These are phyloP conservation scores for Agapornis roseicollis DNA, from an alignment of 2,113 vertebrate genomes.

Conservation along the genomic window DNA sequence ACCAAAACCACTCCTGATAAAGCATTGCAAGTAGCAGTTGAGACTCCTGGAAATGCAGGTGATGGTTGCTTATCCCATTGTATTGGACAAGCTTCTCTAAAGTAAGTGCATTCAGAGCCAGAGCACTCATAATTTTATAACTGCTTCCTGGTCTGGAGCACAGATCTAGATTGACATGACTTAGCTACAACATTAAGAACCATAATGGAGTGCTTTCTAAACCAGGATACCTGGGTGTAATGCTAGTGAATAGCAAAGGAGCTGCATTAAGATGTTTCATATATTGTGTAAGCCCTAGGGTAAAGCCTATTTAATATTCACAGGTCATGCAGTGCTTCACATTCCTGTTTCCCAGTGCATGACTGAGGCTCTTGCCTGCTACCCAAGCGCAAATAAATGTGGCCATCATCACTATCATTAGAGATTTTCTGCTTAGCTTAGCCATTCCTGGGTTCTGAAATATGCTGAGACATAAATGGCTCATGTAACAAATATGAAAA, in stretches of 20 bases:
- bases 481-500: rapidly evolving
- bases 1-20: not conserved
- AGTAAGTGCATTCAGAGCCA: not conserved
- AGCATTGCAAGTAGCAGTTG: not conserved
- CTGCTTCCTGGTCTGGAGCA: not conserved
- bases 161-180: not conserved
- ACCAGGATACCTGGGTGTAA: not conserved
- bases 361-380: not conserved
- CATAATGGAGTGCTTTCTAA: not conserved
- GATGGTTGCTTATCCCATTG: not conserved
- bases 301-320: not conserved
- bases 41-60: not conserved
- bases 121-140: not conserved
- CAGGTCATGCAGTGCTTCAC: not conserved
- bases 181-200: not conserved
- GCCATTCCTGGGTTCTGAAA: not conserved
- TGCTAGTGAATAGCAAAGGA: not conserved
- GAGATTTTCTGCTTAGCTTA: not conserved
- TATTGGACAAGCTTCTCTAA: not conserved
- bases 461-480: rapidly evolving
- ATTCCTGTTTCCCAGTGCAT: not conserved
- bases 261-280: not conserved
- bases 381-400: not conserved
- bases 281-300: not conserved
- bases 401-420: not conserved